A percentile compares a stretch with the other conserved stretches of the same genome.
These are phyloP conservation scores for Polypedilum vanderplanki DNA, from an alignment of 1,140 invertebrate species.

Conservation along the genomic window DNA sequence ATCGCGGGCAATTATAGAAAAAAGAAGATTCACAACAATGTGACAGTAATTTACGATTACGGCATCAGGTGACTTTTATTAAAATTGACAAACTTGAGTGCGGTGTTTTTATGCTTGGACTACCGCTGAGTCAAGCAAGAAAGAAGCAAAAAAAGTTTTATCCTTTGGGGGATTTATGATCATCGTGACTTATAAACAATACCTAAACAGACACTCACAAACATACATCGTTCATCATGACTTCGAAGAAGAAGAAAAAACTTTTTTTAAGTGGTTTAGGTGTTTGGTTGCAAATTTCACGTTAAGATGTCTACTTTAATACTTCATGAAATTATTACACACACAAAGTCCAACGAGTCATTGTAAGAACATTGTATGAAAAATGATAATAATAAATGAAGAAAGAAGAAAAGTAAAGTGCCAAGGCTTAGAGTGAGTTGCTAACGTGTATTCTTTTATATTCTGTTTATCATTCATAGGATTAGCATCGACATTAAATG, in stretches of 20 bases:
- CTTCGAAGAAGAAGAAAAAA: neutral
- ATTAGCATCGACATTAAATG: constrained; percentile 25
- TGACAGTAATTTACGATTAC: constrained; percentile 7
- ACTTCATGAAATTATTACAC: neutral
- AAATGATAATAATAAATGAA: constrained; percentile 7
- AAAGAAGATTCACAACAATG: neutral
- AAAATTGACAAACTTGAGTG: constrained; percentile 1
- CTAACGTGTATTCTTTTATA: neutral
- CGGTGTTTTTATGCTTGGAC: neutral
- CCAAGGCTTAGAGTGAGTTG: neutral
- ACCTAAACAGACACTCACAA: too few species aligned
- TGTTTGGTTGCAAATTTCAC: constrained; percentile 9
- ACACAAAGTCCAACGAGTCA: neutral
- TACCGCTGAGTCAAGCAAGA: neutral
- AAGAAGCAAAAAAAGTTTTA: neutral
- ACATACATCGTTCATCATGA: too few species aligned
- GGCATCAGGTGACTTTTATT: constrained; percentile 17
- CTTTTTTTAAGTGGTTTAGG: constrained; percentile 15
- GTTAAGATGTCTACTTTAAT: constrained; percentile 11
- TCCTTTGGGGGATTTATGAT: constrained; percentile 15
- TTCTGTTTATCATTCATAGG: constrained; percentile 9
- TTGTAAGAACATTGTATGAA: neutral
- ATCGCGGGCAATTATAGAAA: neutral
- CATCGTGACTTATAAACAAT: neutral
- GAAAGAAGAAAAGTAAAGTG: neutral